phyloP scores from a whole-genome alignment of 2,888 invertebrate genomes.

The Melinaea menophilus region DNA sequence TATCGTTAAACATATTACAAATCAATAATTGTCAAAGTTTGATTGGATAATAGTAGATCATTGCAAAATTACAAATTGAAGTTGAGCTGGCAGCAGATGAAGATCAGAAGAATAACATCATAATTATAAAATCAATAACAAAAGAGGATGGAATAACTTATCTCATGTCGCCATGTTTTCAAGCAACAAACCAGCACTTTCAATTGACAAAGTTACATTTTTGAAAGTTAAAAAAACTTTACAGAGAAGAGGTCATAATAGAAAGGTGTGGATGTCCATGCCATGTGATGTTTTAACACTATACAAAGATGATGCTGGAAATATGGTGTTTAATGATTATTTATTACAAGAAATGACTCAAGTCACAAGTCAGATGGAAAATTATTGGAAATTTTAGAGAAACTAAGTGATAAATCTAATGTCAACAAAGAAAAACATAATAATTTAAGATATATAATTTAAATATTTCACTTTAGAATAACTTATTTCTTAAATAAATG shows the following conservation, averaged over 20 bases:
- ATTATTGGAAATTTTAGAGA: constrained; percentile 14
- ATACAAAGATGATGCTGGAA: constrained; percentile 13
- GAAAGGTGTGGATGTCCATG: constrained; percentile 14
- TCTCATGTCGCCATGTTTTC: constrained; percentile 10
- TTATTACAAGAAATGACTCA: constrained; percentile 15
- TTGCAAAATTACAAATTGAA: constrained; percentile 13
- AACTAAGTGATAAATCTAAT: constrained; percentile 13
- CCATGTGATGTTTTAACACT: constrained; percentile 10
- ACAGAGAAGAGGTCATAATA: constrained; percentile 15
- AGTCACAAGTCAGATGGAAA: constrained; percentile 9
- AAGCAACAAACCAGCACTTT: constrained; percentile 13
- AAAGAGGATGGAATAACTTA: constrained; percentile 13
- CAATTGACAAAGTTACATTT: constrained; percentile 15
- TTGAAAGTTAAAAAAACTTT: constrained; percentile 13
- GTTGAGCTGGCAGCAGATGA: constrained; percentile 17
- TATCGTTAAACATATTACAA: constrained; percentile 4
- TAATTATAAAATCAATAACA: constrained; percentile 9
- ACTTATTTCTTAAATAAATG: no score
- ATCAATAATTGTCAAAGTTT: constrained; percentile 16
- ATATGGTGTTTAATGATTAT: constrained; percentile 15
- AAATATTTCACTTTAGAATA: no score
- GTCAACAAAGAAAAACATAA: constrained; percentile 6
- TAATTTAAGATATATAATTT: background rate
- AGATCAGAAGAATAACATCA: constrained; percentile 9
- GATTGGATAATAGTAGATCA: constrained; percentile 13